Percentiles rank a stretch among this genome's conserved stretches.
phyloP scores from a whole-genome alignment of 2,797 vertebrate species.

The Amblyraja radiata region DNA sequence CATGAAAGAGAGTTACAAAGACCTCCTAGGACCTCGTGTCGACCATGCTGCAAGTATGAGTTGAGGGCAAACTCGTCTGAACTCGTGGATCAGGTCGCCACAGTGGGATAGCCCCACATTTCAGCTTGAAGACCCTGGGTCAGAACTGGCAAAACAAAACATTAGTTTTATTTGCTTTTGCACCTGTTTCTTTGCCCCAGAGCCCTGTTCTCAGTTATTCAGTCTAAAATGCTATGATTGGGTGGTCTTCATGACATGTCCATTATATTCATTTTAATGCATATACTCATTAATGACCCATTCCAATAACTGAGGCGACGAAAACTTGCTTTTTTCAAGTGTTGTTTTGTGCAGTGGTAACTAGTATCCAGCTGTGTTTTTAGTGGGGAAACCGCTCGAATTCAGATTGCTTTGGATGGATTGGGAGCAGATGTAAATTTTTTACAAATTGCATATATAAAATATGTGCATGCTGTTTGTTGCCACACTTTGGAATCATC shows the following conservation, averaged over 20 bases:
- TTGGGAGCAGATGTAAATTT: not conserved
- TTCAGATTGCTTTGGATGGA: not conserved
- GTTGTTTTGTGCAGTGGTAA: too few species aligned
- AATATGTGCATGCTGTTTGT: not conserved
- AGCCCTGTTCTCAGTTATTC: not conserved
- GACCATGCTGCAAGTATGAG: too few species aligned
- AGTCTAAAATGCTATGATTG: not conserved
- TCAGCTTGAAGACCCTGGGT: too few species aligned
- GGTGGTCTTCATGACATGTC: not conserved
- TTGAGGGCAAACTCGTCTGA: too few species aligned
- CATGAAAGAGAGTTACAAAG: too few species aligned
- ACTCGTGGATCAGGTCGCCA: too few species aligned
- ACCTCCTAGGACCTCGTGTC: too few species aligned
- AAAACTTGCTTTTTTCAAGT: not conserved
- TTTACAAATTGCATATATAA: not conserved
- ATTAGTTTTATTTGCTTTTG: too few species aligned
- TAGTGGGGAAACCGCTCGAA: not conserved
- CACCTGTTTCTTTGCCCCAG: not conserved
- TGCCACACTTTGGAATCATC: not conserved
- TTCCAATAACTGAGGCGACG: not conserved
- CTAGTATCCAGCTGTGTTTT: not conserved
- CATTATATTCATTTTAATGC: not conserved
- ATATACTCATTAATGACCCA: not conserved
- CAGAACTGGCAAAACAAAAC: too few species aligned
- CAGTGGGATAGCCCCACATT: too few species aligned